Conservation (phyloP, 1,140 invertebrate species). For the Trialeurodes vaporariorum region DNA sequence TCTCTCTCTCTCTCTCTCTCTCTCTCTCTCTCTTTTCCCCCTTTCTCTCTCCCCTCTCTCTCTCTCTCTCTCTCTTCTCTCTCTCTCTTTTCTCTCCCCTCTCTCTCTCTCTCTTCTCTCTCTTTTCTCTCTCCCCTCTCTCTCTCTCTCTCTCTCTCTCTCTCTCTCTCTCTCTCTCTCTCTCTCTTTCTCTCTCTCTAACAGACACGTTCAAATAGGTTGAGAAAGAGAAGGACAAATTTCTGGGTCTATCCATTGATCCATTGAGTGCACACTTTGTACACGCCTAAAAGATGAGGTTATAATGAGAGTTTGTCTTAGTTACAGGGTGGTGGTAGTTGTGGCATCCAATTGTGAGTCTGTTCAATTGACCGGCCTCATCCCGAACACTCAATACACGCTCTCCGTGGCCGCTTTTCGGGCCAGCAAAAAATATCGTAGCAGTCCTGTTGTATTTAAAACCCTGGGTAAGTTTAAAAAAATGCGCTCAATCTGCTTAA, state of each 20-base stretch:
- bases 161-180: background rate
- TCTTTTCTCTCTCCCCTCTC: background rate
- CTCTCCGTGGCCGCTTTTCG: constrained; percentile 67
- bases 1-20: too few species aligned
- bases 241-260: too few species aligned
- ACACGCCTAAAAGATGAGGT: too few species aligned
- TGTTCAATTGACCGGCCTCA: constrained; percentile 60
- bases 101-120: background rate
- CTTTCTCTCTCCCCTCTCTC: too few species aligned
- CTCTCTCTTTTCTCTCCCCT: background rate
- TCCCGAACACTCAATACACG: constrained; percentile 76
- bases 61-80: background rate
- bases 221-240: too few species aligned
- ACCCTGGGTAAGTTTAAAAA: constrained; percentile 75
- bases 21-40: too few species aligned
- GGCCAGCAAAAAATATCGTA: constrained; percentile 62
- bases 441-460: constrained; percentile 71
- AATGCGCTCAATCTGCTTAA: too few species aligned
- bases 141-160: background rate
- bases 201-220: too few species aligned
- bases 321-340: constrained; percentile 80
- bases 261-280: too few species aligned
- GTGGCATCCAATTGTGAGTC: constrained; percentile 74
- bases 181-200: background rate
- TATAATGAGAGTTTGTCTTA: constrained; percentile 38